Conservation (phyloP, 2,113 vertebrate species). For the Platichthys flesus region DNA sequence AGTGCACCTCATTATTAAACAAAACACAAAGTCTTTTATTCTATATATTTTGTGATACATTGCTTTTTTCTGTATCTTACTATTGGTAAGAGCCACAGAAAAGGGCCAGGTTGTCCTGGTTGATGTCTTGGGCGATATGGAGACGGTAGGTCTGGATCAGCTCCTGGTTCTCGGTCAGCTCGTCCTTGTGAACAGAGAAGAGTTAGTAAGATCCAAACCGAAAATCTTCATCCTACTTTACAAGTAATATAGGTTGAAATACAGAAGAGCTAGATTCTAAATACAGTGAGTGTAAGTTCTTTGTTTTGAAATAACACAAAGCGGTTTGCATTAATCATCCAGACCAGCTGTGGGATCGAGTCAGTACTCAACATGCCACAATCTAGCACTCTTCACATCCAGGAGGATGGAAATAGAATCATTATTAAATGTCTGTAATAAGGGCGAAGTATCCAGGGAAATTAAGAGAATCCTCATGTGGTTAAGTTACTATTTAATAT, state of each 20-base stretch:
- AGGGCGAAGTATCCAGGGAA: conserved; percentile 37
- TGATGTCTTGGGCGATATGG: conserved; percentile 97
- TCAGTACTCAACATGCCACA: background rate
- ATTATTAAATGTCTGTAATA: conserved; percentile 35
- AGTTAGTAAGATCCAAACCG: background rate
- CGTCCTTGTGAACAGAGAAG: conserved; percentile 83
- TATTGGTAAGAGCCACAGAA: conserved; percentile 94
- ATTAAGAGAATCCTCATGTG: conserved; percentile 30
- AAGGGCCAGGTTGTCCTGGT: conserved; percentile 95
- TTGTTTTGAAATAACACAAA: background rate
- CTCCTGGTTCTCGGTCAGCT: conserved; percentile 93
- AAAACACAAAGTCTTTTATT: background rate
- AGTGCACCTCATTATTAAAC: too few species aligned
- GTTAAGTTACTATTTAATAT: conserved; percentile 11
- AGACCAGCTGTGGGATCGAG: background rate
- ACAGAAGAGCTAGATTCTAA: background rate
- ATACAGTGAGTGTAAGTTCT: background rate
- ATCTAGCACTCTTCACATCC: background rate
- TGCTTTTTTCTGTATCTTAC: conserved; percentile 72
- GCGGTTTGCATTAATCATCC: background rate
- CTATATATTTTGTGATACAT: background rate
- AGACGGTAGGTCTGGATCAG: conserved; percentile 96
- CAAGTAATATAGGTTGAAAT: background rate
- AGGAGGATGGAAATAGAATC: conserved; percentile 26
- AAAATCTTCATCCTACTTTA: background rate